Conservation (phyloP, 2,113 vertebrate genomes). For the Prionailurus viverrinus region DNA sequence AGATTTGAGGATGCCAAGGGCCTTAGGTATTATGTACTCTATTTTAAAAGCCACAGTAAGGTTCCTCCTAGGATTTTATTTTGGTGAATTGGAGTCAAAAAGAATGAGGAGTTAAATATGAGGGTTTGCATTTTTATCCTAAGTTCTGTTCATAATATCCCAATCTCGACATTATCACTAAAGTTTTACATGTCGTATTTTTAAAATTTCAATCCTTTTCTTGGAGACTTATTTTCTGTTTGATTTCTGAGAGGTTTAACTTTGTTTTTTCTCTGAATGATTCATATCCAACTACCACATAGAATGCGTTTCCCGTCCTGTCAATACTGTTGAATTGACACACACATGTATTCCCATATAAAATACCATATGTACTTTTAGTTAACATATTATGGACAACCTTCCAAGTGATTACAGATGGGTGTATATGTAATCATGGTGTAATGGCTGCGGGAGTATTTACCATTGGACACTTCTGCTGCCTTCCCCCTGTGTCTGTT, state of each 20-base stretch:
- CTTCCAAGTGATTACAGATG: not conserved
- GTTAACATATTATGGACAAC: not conserved
- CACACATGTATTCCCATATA: not conserved
- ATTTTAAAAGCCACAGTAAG: not conserved
- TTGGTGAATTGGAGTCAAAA: not conserved
- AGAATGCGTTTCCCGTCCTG: not conserved
- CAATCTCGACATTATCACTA: not conserved
- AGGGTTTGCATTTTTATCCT: not conserved
- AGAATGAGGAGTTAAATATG: not conserved
- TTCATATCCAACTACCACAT: not conserved
- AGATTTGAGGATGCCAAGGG: not conserved
- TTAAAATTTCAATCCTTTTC: not conserved
- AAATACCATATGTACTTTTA: not conserved
- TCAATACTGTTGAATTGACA: not conserved
- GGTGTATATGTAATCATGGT: not conserved
- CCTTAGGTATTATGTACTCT: accelerated
- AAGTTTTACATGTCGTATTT: not conserved
- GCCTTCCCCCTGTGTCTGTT: not conserved
- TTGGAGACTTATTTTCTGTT: not conserved
- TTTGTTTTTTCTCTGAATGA: conserved; percentile 5
- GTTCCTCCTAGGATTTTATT: not conserved
- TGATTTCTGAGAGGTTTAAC: not conserved
- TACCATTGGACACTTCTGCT: too few species aligned
- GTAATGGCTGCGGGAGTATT: not conserved
- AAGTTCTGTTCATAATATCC: not conserved